A percentile compares a stretch with the other conserved stretches of the same genome.
Evolutionary conservation across 2,888 invertebrate genomes (phyloP).

Genomic region (Quadroppia sp.): DNA sequence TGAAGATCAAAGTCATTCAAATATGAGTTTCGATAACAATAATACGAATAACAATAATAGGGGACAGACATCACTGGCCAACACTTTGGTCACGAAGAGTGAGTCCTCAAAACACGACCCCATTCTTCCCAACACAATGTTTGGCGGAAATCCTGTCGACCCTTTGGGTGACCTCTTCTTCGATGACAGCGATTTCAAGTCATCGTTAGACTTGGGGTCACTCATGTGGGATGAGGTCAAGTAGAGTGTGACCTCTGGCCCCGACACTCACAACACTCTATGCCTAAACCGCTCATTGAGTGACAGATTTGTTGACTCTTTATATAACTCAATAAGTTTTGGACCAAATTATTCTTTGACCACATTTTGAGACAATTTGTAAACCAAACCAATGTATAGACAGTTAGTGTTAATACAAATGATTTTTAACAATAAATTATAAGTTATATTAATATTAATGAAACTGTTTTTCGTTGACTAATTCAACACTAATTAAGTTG

Average conservation of each 20-base stretch:
- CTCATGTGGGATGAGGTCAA: conserved; percentile 67
- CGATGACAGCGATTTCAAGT: conserved; percentile 65
- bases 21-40: conserved; percentile 7
- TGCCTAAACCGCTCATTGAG: conserved; percentile 2
- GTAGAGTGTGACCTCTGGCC: conserved; percentile 65
- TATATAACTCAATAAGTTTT: conserved; percentile 23
- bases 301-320: neutral
- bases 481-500: conserved; percentile 25
- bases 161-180: conserved; percentile 57
- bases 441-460: conserved; percentile 26
- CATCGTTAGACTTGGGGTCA: conserved; percentile 60
- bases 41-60: conserved; percentile 7
- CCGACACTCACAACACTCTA: neutral
- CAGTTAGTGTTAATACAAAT: conserved; percentile 21
- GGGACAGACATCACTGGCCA: neutral
- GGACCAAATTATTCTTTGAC: conserved; percentile 29
- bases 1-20: conserved; percentile 8
- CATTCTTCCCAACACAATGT: conserved; percentile 38
- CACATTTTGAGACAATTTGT: conserved; percentile 28
- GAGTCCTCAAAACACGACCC: conserved; percentile 39
- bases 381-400: conserved; percentile 19
- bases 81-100: neutral
- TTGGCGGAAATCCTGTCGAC: conserved; percentile 22
- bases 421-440: conserved; percentile 17
- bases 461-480: neutral